phyloP scores from a whole-genome alignment of 2,113 vertebrate genomes.

The Ivindomyrus marchei region DNA sequence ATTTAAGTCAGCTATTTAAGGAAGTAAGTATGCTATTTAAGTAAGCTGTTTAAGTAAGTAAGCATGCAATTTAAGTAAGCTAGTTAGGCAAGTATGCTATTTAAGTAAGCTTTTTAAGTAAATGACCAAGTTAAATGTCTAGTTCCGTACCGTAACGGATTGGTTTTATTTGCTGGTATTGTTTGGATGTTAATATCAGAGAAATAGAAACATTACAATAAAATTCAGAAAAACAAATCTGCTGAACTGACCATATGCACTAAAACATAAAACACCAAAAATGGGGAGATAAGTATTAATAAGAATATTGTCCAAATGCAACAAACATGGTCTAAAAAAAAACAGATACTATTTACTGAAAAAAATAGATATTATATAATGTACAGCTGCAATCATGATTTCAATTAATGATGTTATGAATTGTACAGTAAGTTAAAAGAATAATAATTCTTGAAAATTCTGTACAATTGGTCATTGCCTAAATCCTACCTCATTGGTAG shows the following conservation, averaged over 20 bases:
- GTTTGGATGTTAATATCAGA: neutral
- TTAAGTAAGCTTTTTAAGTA: neutral
- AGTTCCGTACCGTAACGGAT: neutral
- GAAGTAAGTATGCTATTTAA: neutral
- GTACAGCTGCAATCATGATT: neutral
- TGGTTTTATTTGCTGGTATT: neutral
- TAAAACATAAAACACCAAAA: neutral
- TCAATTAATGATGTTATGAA: neutral
- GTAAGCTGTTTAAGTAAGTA: no score
- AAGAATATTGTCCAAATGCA: neutral
- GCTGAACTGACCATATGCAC: neutral
- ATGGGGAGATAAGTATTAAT: neutral
- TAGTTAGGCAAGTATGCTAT: no score
- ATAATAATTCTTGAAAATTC: neutral
- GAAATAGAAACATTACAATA: neutral
- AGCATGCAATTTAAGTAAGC: no score
- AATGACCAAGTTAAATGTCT: neutral
- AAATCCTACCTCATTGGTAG: slow-evolving; percentile 67
- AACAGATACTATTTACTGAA: no score
- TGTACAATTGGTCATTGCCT: neutral
- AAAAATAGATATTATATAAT: neutral
- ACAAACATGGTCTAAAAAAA: neutral
- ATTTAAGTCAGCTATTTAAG: neutral
- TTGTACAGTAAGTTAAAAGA: neutral
- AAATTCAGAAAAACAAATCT: neutral